Evolutionary conservation across 2,797 vertebrate species (phyloP), one percentile per base, ranked within the genome.

Genomic region (Buphagus erythrorhynchus): DNA sequence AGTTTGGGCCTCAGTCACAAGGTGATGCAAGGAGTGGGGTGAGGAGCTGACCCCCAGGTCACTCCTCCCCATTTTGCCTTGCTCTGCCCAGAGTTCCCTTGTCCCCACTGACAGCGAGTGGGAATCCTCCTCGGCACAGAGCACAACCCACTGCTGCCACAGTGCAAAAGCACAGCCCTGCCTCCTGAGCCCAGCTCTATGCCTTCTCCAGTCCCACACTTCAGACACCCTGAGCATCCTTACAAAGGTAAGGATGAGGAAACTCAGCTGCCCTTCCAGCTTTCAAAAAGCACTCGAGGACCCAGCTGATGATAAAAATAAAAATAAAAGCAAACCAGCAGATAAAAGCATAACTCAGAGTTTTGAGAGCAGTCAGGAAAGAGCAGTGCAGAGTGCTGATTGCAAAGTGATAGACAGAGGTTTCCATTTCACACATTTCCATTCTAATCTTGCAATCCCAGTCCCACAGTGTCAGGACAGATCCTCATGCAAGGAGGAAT

Each of bases 351-450:
- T 67, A 90, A 93, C 59, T 83, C 19, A 8, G 82, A 58, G 62
- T 90, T 84, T 61, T 81, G 51, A 82, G 46, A 76, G 71, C 42
- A 71, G 35, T 14, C 62, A 73, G 69, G 67, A 68, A 88, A 88
- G 38, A 82, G 55, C 52, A 72, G 4, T 24, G 69, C 76, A 63
- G 57, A 71, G 63, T 49, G 35, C 54, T 94, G 82, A 93, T 57
- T 92, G 80, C 61, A 58, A 86, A 84, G 80, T n/a, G 80, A 73
- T 29, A 76, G 68, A 43, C 91, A 88, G 63, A 85, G 45, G 59
- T 93, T 91, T 95, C 76, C 33, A 76, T 94, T 93, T 94, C 86
- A 82, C 74, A 82, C 42, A 21, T 42, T 84, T 85, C 65, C 69
- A 87, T 90, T 94, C 83, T 76, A 85, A 79, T 79, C 67, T 71